phyloP scores from a whole-genome alignment of 2,113 vertebrate genomes.

The Chiloscyllium plagiosum region DNA sequence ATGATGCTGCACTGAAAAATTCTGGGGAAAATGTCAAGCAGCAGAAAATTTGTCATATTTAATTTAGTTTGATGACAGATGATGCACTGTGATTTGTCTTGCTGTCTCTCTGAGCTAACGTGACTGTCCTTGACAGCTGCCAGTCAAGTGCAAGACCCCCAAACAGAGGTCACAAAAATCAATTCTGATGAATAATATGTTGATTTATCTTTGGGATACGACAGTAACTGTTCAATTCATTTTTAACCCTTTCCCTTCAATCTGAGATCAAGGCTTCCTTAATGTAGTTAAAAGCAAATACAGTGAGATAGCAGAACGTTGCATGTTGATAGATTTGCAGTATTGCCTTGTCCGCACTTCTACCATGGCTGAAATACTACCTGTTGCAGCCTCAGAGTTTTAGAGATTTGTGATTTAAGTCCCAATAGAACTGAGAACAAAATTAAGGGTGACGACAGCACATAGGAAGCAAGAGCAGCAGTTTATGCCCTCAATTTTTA shows the following conservation, averaged over 20 bases:
- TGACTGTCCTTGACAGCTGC: conserved; percentile 34
- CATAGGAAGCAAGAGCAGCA: neutral
- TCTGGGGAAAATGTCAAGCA: neutral
- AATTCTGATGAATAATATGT: conserved; percentile 15
- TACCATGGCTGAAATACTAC: too few species aligned
- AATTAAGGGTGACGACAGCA: neutral
- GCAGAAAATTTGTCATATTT: neutral
- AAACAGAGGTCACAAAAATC: conserved; percentile 6
- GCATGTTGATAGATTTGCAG: too few species aligned
- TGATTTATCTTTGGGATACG: neutral
- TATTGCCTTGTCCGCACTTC: too few species aligned
- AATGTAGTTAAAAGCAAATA: neutral
- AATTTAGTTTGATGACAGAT: conserved; percentile 18
- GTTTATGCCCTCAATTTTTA: neutral
- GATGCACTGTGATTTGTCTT: neutral
- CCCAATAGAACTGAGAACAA: neutral
- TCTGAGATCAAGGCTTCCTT: neutral
- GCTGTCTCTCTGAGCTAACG: conserved; percentile 1
- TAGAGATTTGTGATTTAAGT: neutral
- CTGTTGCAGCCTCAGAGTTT: neutral
- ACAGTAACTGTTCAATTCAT: neutral
- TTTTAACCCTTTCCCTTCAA: neutral
- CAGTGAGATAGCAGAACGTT: too few species aligned
- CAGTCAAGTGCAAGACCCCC: conserved; percentile 15
- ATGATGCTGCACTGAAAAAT: neutral